A percentile compares a stretch with the other conserved stretches of the same genome.
Evolutionary conservation across 1,140 invertebrate genomes (phyloP).

Genomic region (Magallana gigas): DNA sequence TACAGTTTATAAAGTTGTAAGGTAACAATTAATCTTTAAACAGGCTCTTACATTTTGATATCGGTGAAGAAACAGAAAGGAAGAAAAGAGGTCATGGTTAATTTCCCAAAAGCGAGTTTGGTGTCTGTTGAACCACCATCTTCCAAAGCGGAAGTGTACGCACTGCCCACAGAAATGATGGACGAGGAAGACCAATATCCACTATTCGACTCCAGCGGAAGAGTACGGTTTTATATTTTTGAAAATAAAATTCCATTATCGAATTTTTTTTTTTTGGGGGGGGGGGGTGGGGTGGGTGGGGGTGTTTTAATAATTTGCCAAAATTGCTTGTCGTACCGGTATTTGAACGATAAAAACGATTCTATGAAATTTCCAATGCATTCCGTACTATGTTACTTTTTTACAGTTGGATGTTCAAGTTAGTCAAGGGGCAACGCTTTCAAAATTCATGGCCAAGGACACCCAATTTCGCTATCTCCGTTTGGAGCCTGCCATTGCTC

Average conservation of each 20-base stretch:
- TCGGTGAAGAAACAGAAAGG: constrained; percentile 61
- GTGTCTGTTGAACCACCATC: constrained; percentile 62
- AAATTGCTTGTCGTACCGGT: too few species aligned
- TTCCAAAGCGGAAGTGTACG: constrained; percentile 44
- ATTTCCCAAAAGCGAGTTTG: constrained; percentile 56
- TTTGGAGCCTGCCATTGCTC: constrained; percentile 51
- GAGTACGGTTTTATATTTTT: constrained; percentile 52
- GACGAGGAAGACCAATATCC: constrained; percentile 58
- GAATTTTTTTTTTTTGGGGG: too few species aligned
- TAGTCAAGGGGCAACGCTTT: constrained; percentile 49
- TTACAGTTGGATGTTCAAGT: constrained; percentile 55
- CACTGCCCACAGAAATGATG: constrained; percentile 51
- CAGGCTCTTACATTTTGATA: constrained; percentile 49
- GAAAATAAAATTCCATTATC: neutral
- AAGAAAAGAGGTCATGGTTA: constrained; percentile 41
- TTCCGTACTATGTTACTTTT: neutral
- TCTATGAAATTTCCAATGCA: too few species aligned
- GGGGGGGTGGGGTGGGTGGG: too few species aligned
- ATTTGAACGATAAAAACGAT: too few species aligned
- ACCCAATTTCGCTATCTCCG: constrained; percentile 58
- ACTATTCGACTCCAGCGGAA: constrained; percentile 63
- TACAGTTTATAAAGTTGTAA: neutral
- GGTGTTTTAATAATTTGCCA: too few species aligned
- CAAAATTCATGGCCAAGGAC: constrained; percentile 58
- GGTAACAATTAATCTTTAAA: neutral